Evolutionary conservation across 2,113 vertebrate genomes (phyloP).

Genomic region (Perca schrenkii): DNA sequence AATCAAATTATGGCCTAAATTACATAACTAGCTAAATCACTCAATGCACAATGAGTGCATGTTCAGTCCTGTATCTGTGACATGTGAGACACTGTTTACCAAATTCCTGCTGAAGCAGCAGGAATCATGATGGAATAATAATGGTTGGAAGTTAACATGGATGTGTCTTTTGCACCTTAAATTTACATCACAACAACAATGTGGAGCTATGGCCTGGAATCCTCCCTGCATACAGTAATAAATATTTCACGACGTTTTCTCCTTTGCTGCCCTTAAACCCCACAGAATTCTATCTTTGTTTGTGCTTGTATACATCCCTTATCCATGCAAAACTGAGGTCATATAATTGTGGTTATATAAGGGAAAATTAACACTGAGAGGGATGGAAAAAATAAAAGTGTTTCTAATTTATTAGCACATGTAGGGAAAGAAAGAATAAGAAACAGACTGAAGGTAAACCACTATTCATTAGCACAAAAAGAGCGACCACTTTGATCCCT

Average conservation of each 20-base stretch:
- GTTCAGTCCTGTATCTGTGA: neutral
- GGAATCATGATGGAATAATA: neutral
- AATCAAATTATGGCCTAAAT: neutral
- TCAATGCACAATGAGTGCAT: neutral
- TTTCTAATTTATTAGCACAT: neutral
- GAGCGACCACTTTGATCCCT: conserved; percentile 16
- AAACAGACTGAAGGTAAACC: neutral
- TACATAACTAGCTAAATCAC: neutral
- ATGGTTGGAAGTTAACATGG: neutral
- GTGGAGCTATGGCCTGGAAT: conserved; percentile 6
- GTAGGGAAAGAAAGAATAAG: neutral
- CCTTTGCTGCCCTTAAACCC: conserved; percentile 32
- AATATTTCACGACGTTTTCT: conserved; percentile 60
- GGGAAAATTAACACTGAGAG: conserved; percentile 10
- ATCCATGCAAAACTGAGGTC: conserved; percentile 19
- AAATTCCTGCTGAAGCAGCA: neutral
- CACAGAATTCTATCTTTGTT: neutral
- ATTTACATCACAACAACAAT: conserved; percentile 31
- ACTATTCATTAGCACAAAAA: conserved; percentile 9
- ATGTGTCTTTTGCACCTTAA: conserved; percentile 22
- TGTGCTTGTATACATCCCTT: neutral
- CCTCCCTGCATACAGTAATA: conserved; percentile 22
- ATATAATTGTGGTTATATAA: neutral
- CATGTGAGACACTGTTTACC: neutral
- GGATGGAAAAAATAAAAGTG: neutral